These are phyloP conservation scores for Bilobella aurantiaca DNA, from an alignment of 1,140 invertebrate species.

Conservation along the genomic window DNA sequence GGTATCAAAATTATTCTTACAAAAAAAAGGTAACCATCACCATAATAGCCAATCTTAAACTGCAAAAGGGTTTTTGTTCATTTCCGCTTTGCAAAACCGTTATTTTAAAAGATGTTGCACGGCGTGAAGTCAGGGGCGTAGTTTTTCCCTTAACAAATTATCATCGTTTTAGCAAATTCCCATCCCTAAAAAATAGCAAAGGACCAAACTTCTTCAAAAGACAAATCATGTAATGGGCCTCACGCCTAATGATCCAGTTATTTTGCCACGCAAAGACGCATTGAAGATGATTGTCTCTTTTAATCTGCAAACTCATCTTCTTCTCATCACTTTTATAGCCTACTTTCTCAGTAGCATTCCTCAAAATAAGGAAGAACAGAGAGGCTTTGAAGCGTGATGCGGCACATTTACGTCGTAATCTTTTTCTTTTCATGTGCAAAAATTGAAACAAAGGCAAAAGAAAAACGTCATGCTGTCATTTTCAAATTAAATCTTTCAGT, in stretches of 20 bases:
- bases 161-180: neutral
- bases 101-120: too few relatives aligned
- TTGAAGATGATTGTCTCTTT: neutral
- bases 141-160: too few relatives aligned
- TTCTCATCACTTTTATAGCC: neutral
- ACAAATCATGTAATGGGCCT: neutral
- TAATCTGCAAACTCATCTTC: too few relatives aligned
- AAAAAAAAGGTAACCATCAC: too few relatives aligned
- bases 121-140: too few relatives aligned
- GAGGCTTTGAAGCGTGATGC: neutral
- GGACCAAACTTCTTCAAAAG: neutral
- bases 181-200: neutral
- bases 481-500: too few relatives aligned
- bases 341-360: neutral
- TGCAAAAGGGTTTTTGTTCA: too few relatives aligned
- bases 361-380: neutral
- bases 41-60: too few relatives aligned
- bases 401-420: neutral
- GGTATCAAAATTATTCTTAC: too few relatives aligned
- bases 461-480: neutral
- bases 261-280: neutral
- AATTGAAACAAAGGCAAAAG: neutral
- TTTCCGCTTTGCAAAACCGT: too few relatives aligned
- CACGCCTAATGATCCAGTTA: conserved; percentile 4
- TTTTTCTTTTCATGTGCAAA: too few relatives aligned